Base-by-base conservation (phyloP, 2,113 vertebrate genomes). In the Hassar affinis region DNA sequence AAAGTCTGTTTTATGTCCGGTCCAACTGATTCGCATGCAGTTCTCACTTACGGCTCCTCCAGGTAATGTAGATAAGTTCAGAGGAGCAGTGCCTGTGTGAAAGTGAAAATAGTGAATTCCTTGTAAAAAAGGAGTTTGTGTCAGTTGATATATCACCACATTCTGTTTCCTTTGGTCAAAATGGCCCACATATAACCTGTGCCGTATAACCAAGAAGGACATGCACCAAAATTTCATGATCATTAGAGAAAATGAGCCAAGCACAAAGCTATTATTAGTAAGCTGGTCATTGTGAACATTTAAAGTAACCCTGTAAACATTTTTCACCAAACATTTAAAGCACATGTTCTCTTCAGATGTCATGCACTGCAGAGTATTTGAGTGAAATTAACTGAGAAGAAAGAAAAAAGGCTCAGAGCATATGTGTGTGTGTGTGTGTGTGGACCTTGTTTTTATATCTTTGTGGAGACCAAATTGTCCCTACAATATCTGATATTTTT, bases 351-450 rank as follows among this genome's bases (percentile, higher is more conserved):
- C 14, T 20, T 72, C 27, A 78, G 64, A 71, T 85, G 74, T 12
- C 33, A 52, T 62, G 35, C 35, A 57, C 35, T 33, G 51, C 56
- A 72, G n/a, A 2, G 38, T 18, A 76, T 82, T 81, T 84, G 47
- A 74, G 66, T 52, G 22, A 66, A 84, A 82, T 62, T 45, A 22
- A 64, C 54, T 0, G 89, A 87, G 87, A 86, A 82, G 85, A 90
- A 77, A 88, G 80, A 15, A 74, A 61, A 85, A 51, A 81, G 91
- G 90, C 88, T 83, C 85, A 6, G 38, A 3, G 38, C 38, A 42
- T 42, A 6, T 42, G 38, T 42, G 38, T 42, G 38, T 42, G 86
- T 42, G 89, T 88, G 76, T 47, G 64, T 51, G 71, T 30, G 20
- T 49, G 33, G n/a, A n/a, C n/a, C n/a, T n/a, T n/a, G n/a, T n/a